These are phyloP conservation scores for Dolichoris vasculosae DNA, from an alignment of 1,140 invertebrate genomes.

Conservation along the genomic window DNA sequence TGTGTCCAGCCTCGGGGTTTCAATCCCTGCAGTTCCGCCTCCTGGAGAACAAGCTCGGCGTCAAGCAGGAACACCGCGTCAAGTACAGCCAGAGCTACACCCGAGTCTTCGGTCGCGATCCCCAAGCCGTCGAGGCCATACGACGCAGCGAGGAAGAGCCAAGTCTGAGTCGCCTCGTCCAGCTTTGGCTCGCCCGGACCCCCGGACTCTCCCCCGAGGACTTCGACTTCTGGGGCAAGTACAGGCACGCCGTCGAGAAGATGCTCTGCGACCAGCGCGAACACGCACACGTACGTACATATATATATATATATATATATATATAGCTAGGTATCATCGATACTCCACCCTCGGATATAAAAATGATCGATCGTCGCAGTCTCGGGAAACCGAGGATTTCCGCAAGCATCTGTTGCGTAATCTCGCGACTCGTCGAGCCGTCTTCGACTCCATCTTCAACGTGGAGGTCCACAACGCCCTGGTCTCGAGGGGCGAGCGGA, in stretches of 20 bases:
- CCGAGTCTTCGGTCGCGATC: slow-evolving; percentile 88
- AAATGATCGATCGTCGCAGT: too few species aligned
- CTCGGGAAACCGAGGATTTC: slow-evolving; percentile 74
- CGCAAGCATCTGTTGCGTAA: slow-evolving; percentile 82
- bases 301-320: background rate
- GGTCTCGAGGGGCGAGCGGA: slow-evolving; percentile 88
- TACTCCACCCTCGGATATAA: too few species aligned
- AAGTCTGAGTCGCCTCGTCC: slow-evolving; percentile 88
- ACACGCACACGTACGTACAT: slow-evolving; percentile 58
- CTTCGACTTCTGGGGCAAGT: slow-evolving; percentile 96
- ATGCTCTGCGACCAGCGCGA: slow-evolving; percentile 83
- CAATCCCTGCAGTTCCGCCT: slow-evolving; percentile 97
- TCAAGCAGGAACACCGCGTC: slow-evolving; percentile 90
- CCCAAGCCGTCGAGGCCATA: slow-evolving; percentile 82
- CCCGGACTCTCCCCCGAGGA: slow-evolving; percentile 89
- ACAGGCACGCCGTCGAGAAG: slow-evolving; percentile 83
- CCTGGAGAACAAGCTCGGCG: slow-evolving; percentile 96
- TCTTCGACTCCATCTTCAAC: slow-evolving; percentile 94
- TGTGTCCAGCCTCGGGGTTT: slow-evolving; percentile 97
- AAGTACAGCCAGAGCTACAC: slow-evolving; percentile 96
- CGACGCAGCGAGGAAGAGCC: slow-evolving; percentile 87
- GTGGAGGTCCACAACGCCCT: slow-evolving; percentile 86
- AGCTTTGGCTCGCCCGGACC: slow-evolving; percentile 95
- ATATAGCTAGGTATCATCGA: too few species aligned
- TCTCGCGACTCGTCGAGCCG: slow-evolving; percentile 84